phyloP scores from a whole-genome alignment of 92 coral and sea anemone species.

The Zoanthus sansibaricus region DNA sequence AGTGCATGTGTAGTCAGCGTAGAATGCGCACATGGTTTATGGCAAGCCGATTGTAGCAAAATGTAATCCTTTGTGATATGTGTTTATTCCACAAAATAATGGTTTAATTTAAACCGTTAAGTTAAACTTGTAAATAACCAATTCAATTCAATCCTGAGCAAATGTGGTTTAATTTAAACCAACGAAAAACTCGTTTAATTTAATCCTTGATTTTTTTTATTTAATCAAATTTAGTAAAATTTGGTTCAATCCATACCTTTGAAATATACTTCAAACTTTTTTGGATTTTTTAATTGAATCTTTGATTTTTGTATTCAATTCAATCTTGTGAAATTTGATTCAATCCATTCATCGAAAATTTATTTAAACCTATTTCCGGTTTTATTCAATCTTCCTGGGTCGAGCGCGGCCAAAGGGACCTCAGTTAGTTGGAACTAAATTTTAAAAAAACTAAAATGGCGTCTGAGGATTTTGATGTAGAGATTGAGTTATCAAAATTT shows the following conservation, averaged over 20 bases:
- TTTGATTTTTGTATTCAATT: too few species aligned
- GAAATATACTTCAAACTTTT: too few species aligned
- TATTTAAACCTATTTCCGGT: too few species aligned
- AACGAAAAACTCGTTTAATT: background rate
- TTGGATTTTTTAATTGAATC: too few species aligned
- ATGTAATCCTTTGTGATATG: background rate
- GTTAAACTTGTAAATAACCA: too few species aligned
- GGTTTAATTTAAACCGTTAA: background rate
- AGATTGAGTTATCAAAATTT: constrained; percentile 52
- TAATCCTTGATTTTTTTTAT: too few species aligned
- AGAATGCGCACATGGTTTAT: background rate
- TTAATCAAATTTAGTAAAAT: too few species aligned
- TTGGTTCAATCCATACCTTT: too few species aligned
- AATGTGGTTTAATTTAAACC: background rate
- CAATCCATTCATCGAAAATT: too few species aligned
- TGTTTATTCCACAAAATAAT: background rate
- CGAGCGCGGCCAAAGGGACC: constrained; percentile 11
- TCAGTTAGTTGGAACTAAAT: background rate
- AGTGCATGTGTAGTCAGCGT: too few species aligned
- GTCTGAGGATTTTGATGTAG: constrained; percentile 45
- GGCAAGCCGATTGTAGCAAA: constrained; percentile 18
- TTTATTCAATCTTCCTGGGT: too few species aligned
- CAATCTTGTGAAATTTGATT: too few species aligned
- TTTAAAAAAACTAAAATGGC: background rate
- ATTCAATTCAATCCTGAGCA: constrained; percentile 1